phyloP scores from a whole-genome alignment of 2,113 vertebrate species.

The Marmota monax region DNA sequence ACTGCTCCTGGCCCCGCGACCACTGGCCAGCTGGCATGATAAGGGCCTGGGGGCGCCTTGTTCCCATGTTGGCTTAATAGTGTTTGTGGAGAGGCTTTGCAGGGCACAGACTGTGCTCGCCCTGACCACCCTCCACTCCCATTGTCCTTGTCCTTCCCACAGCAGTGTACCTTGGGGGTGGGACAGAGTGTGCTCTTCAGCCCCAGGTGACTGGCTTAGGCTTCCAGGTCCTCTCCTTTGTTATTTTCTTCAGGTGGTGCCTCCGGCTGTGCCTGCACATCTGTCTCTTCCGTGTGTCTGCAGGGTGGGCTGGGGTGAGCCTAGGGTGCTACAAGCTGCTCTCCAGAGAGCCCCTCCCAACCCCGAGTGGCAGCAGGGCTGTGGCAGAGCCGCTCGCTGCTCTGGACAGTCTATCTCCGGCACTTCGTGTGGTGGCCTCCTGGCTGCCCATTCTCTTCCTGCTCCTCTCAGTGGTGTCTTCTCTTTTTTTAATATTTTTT shows the following conservation, averaged over 20 bases:
- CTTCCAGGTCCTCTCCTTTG: background rate
- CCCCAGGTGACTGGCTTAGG: background rate
- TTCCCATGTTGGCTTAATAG: fast-evolving
- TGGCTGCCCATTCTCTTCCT: too few relatives aligned
- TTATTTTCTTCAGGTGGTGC: background rate
- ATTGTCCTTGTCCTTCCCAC: background rate
- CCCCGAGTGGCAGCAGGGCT: too few relatives aligned
- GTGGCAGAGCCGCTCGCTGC: too few relatives aligned
- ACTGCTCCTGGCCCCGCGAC: background rate
- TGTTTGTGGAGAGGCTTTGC: background rate
- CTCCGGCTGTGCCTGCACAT: background rate
- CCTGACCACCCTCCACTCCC: too few relatives aligned
- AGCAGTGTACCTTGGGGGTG: fast-evolving
- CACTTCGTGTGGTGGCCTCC: too few relatives aligned
- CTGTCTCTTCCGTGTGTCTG: background rate
- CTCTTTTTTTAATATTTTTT: too few relatives aligned
- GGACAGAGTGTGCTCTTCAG: too few relatives aligned
- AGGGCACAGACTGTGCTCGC: fast-evolving
- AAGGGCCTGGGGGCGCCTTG: background rate
- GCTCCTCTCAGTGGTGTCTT: too few relatives aligned
- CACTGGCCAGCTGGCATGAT: background rate
- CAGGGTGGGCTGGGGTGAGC: background rate
- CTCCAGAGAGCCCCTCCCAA: too few relatives aligned
- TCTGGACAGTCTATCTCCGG: too few relatives aligned
- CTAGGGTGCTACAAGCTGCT: background rate